A percentile compares a stretch with the other conserved stretches of the same genome.
Conservation (phyloP, 2,113 vertebrate species). For the Oceanites oceanicus region DNA sequence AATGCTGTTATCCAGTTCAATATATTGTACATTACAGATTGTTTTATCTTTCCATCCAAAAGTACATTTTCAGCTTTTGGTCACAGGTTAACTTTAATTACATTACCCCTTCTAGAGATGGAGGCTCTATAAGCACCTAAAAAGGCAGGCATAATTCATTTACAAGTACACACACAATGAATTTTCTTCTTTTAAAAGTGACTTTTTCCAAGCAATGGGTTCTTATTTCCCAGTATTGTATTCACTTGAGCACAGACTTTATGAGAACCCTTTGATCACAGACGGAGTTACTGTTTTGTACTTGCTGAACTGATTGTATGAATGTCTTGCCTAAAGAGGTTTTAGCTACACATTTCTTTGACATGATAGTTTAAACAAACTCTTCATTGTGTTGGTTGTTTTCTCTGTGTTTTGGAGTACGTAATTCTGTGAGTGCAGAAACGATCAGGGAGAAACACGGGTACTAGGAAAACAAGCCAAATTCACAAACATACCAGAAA, state of each 20-base stretch:
- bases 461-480: neutral
- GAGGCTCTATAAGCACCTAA: neutral
- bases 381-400: neutral
- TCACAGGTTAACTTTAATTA: slow-evolving; percentile 19
- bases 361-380: neutral
- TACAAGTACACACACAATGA: neutral
- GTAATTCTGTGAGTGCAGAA: neutral
- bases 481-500: neutral
- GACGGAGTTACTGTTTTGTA: neutral
- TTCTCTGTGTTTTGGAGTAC: neutral
- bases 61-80: slow-evolving; percentile 10
- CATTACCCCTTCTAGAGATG: neutral
- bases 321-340: neutral
- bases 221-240: neutral
- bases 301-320: neutral
- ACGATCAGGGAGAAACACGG: neutral
- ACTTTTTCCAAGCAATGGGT: neutral
- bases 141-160: neutral
- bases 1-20: neutral
- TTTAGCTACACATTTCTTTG: neutral
- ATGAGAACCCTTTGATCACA: fast-evolving
- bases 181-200: neutral
- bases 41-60: slow-evolving; percentile 14
- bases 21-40: neutral
- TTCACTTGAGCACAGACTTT: neutral